Conservation (phyloP, 2,113 vertebrate species). For the Reinhardtius hippoglossoides region DNA sequence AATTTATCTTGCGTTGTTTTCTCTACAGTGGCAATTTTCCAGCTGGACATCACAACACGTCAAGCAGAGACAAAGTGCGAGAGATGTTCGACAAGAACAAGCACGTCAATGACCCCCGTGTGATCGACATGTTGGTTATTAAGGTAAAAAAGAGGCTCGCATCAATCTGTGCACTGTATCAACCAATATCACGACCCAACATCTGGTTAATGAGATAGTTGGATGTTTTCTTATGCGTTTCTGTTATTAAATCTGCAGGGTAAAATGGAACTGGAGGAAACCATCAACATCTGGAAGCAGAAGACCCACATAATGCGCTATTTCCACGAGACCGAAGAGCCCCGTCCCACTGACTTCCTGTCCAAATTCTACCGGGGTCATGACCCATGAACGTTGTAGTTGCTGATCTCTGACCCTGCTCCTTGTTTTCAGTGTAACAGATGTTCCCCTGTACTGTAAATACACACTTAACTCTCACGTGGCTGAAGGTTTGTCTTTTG, state of each 20-base stretch:
- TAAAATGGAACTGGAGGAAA: conserved; percentile 96
- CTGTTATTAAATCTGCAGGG: conserved; percentile 80
- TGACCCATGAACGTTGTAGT: conserved; percentile 83
- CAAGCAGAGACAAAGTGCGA: conserved; percentile 90
- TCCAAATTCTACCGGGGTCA: conserved; percentile 94
- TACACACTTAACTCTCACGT: conserved; percentile 67
- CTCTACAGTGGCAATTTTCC: conserved; percentile 85
- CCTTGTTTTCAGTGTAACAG: conserved; percentile 53
- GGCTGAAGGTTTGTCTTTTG: conserved; percentile 13
- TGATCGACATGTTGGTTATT: conserved; percentile 94
- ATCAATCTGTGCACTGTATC: neutral
- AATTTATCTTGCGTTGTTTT: neutral
- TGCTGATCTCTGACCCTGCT: conserved; percentile 30
- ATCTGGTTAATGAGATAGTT: neutral
- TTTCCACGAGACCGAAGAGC: conserved; percentile 88
- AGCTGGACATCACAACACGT: conserved; percentile 90
- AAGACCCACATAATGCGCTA: conserved; percentile 95
- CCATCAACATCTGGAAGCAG: conserved; percentile 95
- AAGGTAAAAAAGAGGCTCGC: conserved; percentile 85
- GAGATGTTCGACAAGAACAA: conserved; percentile 93
- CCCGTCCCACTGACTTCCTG: conserved; percentile 88
- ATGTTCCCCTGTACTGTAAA: conserved; percentile 78
- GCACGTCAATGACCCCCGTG: conserved; percentile 89
- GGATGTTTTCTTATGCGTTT: neutral
- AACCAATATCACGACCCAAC: neutral